Percentiles rank a stretch among this genome's conserved stretches.
phyloP scores from a whole-genome alignment of 2,113 vertebrate genomes.

The Ceyx melanurus region DNA sequence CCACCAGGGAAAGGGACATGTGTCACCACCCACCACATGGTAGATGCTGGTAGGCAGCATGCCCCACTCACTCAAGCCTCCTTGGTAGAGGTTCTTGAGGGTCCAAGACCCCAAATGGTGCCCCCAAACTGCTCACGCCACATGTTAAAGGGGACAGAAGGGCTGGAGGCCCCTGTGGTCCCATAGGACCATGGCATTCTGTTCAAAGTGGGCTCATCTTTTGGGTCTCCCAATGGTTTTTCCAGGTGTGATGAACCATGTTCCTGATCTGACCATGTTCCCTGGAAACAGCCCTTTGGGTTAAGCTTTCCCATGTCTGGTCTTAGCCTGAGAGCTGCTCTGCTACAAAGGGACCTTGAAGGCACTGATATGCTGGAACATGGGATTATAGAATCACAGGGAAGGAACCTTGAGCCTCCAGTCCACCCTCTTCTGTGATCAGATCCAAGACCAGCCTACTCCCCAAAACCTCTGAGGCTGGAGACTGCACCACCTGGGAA shows the following conservation, averaged over 20 bases:
- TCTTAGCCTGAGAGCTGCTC: background rate
- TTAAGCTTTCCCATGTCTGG: background rate
- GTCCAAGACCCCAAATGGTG: background rate
- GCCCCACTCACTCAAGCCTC: background rate
- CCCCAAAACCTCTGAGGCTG: background rate
- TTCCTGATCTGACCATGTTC: too few species aligned
- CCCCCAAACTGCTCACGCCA: rapidly evolving
- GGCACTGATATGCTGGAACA: background rate
- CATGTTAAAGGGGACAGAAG: background rate
- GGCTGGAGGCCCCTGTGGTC: background rate
- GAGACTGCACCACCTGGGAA: background rate
- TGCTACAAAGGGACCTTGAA: background rate
- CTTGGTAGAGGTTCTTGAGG: background rate
- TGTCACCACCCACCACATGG: background rate
- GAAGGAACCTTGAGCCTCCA: background rate
- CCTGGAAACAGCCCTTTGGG: background rate
- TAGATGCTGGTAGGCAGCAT: rapidly evolving
- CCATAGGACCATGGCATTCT: background rate
- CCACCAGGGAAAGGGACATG: background rate
- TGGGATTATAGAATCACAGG: background rate
- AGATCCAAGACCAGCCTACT: background rate
- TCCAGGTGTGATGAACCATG: background rate
- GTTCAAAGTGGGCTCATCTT: rapidly evolving
- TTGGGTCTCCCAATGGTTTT: background rate
- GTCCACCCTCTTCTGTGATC: background rate